phyloP scores from a whole-genome alignment of 2,113 vertebrate species.

The Takifugu flavidus region DNA sequence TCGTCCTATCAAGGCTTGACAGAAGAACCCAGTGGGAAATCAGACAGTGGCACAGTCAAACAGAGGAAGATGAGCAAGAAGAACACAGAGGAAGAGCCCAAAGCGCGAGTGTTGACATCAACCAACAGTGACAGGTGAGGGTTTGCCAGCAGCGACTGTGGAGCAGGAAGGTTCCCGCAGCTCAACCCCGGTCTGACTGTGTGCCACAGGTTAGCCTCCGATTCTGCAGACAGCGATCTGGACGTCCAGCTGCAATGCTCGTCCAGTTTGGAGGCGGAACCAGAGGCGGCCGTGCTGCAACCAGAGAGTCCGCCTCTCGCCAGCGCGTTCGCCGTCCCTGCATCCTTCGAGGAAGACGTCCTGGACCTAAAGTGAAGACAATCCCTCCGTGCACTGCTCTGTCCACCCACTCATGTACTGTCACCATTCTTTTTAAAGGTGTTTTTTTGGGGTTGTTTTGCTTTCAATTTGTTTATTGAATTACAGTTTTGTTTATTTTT shows the following conservation, averaged over 20 bases:
- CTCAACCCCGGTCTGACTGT: slow-evolving; percentile 5
- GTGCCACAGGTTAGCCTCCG: slow-evolving; percentile 77
- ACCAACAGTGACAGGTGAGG: slow-evolving; percentile 88
- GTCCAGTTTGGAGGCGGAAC: slow-evolving; percentile 76
- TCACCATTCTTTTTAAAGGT: slow-evolving; percentile 9
- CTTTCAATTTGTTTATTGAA: slow-evolving; percentile 49
- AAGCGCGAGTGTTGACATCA: slow-evolving; percentile 77
- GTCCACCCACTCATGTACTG: slow-evolving; percentile 51
- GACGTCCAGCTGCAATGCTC: slow-evolving; percentile 76
- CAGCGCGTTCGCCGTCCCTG: slow-evolving; percentile 75
- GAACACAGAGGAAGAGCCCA: slow-evolving; percentile 78
- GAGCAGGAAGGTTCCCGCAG: background rate
- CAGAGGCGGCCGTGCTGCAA: slow-evolving; percentile 61
- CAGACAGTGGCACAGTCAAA: slow-evolving; percentile 80
- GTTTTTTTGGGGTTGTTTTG: slow-evolving; percentile 28
- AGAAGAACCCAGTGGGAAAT: slow-evolving; percentile 80
- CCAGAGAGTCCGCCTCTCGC: slow-evolving; percentile 77
- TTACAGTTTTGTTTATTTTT: slow-evolving; percentile 7
- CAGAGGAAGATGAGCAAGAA: slow-evolving; percentile 81
- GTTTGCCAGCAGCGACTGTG: slow-evolving; percentile 15
- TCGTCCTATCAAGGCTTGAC: slow-evolving; percentile 78
- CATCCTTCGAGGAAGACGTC: slow-evolving; percentile 87
- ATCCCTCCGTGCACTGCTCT: slow-evolving; percentile 61
- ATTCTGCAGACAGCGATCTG: slow-evolving; percentile 76
- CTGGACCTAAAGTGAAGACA: slow-evolving; percentile 92